Percentiles rank a stretch among this genome's conserved stretches.
Conservation (phyloP, 2,888 invertebrate species). For the Oligia latruncula region DNA sequence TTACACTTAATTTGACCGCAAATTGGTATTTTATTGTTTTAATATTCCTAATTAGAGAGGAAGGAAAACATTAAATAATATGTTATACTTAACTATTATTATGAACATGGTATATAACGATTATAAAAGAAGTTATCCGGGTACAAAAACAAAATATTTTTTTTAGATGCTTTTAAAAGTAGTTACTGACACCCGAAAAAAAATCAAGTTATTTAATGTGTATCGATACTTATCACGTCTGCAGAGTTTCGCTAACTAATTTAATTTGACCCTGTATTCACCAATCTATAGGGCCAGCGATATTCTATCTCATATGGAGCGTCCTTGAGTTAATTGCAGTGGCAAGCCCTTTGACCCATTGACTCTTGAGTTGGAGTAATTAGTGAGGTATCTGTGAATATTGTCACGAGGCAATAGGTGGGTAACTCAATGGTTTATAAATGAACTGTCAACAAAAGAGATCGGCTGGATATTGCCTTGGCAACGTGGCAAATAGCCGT, state of each 20-base stretch:
- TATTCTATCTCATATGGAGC: conserved; percentile 1
- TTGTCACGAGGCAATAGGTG: background rate
- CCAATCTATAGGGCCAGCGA: background rate
- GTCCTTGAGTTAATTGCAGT: conserved; percentile 34
- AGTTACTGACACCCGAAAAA: no score
- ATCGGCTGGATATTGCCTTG: background rate
- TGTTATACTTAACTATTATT: background rate
- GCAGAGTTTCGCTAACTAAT: no score
- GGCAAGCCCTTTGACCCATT: conserved; percentile 10
- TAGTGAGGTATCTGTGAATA: background rate
- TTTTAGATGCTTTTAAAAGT: no score
- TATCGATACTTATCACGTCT: no score
- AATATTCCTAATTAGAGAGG: background rate
- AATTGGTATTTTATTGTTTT: background rate
- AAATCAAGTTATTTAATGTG: no score
- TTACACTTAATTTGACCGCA: conserved; percentile 50
- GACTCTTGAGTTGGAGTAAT: conserved; percentile 10
- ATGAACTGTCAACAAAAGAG: background rate
- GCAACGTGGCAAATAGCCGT: background rate
- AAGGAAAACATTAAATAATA: background rate
- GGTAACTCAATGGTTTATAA: background rate
- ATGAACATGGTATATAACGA: background rate
- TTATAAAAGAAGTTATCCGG: background rate
- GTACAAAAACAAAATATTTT: background rate
- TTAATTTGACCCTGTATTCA: background rate